Percentiles rank a stretch among this genome's conserved stretches.
These are phyloP conservation scores for Epinotia bilunana DNA, from an alignment of 2,888 invertebrate genomes.

Conservation along the genomic window DNA sequence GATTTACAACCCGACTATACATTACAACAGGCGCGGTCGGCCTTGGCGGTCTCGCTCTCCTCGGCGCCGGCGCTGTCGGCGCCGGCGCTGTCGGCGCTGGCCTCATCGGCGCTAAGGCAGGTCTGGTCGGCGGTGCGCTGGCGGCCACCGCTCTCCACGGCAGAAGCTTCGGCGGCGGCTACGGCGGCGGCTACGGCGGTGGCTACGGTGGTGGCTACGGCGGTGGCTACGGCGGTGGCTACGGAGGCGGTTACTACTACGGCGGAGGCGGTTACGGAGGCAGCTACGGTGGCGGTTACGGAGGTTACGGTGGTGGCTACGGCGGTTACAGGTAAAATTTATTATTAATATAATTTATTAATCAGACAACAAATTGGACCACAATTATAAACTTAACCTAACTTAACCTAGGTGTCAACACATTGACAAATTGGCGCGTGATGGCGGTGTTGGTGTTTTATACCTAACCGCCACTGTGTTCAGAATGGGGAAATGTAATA, in stretches of 20 bases:
- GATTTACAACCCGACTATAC: neutral
- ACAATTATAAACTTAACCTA: too few species aligned
- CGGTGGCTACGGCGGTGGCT: slow-evolving; percentile 51
- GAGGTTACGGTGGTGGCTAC: slow-evolving; percentile 46
- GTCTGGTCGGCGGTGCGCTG: slow-evolving; percentile 71
- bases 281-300: slow-evolving; percentile 45
- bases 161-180: slow-evolving; percentile 57
- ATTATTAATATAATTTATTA: too few species aligned
- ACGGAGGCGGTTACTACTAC: slow-evolving; percentile 48
- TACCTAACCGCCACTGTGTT: too few species aligned
- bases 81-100: slow-evolving; percentile 72
- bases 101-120: slow-evolving; percentile 67
- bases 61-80: slow-evolving; percentile 68
- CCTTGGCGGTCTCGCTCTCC: slow-evolving; percentile 58
- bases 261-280: slow-evolving; percentile 52
- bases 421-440: too few species aligned
- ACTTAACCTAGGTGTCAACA: too few species aligned
- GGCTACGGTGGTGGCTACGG: slow-evolving; percentile 51
- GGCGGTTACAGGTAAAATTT: slow-evolving; percentile 39
- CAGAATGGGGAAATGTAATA: too few species aligned
- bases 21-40: slow-evolving; percentile 54
- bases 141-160: slow-evolving; percentile 60
- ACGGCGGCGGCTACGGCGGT: slow-evolving; percentile 48
- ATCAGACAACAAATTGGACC: too few species aligned
- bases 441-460: too few species aligned